These are phyloP conservation scores for Netelia melanura DNA, from an alignment of 2,888 invertebrate species.

Conservation along the genomic window DNA sequence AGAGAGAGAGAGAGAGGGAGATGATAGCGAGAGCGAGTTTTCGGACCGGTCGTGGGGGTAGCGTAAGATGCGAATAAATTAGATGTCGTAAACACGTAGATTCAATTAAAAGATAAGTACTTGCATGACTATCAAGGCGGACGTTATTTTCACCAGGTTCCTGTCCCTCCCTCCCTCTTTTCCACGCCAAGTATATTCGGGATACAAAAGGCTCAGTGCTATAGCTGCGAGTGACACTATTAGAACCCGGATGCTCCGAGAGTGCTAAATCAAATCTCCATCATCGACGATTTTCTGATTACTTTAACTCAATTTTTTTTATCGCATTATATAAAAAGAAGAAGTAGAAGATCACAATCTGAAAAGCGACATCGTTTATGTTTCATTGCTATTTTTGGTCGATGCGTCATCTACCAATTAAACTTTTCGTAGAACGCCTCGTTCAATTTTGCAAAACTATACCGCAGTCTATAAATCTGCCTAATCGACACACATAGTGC, in stretches of 20 bases:
- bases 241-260: slow-evolving; percentile 32
- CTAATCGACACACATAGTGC: background rate
- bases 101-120: slow-evolving; percentile 75
- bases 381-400: background rate
- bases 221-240: background rate
- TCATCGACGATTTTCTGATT: slow-evolving; percentile 30
- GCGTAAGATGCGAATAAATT: slow-evolving; percentile 71
- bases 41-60: slow-evolving; percentile 38
- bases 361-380: background rate
- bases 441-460: background rate
- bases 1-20: slow-evolving; percentile 12
- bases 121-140: slow-evolving; percentile 57
- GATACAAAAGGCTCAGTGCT: background rate
- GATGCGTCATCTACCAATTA: background rate
- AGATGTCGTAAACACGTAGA: slow-evolving; percentile 73
- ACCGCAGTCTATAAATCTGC: background rate
- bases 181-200: slow-evolving; percentile 4
- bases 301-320: background rate
- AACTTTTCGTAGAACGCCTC: background rate
- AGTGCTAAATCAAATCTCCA: slow-evolving; percentile 41
- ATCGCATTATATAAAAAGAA: slow-evolving; percentile 4
- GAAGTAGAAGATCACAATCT: background rate
- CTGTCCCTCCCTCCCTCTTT: background rate
- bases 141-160: slow-evolving; percentile 66
- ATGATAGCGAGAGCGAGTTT: slow-evolving; percentile 16